A percentile compares a stretch with the other conserved stretches of the same genome.
phyloP scores from a whole-genome alignment of 2,888 invertebrate genomes.

The Lamellibrachia columna region DNA sequence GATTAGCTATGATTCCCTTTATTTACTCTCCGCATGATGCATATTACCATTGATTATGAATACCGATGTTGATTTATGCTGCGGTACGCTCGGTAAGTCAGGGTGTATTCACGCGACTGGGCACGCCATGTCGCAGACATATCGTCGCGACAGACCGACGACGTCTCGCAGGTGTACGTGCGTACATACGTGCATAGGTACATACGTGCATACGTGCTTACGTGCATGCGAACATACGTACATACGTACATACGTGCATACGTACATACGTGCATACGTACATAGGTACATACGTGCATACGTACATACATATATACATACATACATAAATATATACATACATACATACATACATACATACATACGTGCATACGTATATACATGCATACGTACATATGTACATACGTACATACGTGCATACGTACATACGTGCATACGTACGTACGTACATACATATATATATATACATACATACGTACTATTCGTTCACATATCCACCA shows the following conservation, averaged over 20 bases:
- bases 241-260: not conserved
- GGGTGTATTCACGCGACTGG: not conserved
- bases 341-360: not conserved
- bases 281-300: not conserved
- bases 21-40: conserved; percentile 6
- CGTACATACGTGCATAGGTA: not conserved
- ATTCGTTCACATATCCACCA: not conserved
- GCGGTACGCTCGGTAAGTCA: not conserved
- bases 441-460: not conserved
- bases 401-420: not conserved
- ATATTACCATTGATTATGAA: not conserved
- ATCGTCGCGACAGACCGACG: not conserved
- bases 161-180: not conserved
- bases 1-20: not conserved
- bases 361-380: not conserved
- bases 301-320: not conserved
- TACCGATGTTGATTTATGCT: not conserved
- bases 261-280: not conserved
- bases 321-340: not conserved
- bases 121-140: not conserved
- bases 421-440: not conserved
- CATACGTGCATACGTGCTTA: not conserved
- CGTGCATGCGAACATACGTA: not conserved
- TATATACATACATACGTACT: not conserved
- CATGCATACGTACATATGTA: not conserved